Evolutionary conservation across 1,140 invertebrate genomes (phyloP).

Genomic region (Trichogramma pretiosum): DNA sequence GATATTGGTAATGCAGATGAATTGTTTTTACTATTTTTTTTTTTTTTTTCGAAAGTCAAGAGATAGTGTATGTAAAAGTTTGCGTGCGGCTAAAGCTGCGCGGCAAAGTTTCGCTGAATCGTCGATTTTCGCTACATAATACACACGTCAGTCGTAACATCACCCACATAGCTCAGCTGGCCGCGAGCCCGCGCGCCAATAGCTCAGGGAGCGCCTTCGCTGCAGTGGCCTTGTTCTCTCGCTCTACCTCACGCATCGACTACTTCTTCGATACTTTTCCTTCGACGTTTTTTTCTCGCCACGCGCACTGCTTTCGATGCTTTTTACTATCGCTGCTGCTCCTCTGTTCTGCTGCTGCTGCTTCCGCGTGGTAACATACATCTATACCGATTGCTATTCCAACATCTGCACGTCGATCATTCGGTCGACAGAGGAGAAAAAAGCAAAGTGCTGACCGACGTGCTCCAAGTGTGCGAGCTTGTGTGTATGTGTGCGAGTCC

Average conservation of each 20-base stretch:
- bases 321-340: not conserved
- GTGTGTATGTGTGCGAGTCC: not conserved
- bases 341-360: not conserved
- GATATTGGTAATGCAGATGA: no score
- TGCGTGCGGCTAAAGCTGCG: no score
- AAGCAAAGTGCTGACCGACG: no score
- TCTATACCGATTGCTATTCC: no score
- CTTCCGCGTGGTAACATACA: not conserved
- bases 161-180: no score
- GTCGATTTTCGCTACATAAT: not conserved
- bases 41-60: constrained; percentile 18
- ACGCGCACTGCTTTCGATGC: not conserved
- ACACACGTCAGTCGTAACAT: no score
- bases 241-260: not conserved
- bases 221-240: not conserved
- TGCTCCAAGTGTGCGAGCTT: no score
- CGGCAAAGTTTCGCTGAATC: constrained; percentile 3
- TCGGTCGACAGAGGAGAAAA: no score
- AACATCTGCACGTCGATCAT: no score
- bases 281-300: not conserved
- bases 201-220: not conserved
- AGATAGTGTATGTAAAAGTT: no score
- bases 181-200: no score
- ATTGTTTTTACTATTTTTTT: no score
- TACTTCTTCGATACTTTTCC: not conserved